Percentiles rank a stretch among this genome's conserved stretches.
phyloP scores from a whole-genome alignment of 2,113 vertebrate genomes.

The Leucosticte australis region DNA sequence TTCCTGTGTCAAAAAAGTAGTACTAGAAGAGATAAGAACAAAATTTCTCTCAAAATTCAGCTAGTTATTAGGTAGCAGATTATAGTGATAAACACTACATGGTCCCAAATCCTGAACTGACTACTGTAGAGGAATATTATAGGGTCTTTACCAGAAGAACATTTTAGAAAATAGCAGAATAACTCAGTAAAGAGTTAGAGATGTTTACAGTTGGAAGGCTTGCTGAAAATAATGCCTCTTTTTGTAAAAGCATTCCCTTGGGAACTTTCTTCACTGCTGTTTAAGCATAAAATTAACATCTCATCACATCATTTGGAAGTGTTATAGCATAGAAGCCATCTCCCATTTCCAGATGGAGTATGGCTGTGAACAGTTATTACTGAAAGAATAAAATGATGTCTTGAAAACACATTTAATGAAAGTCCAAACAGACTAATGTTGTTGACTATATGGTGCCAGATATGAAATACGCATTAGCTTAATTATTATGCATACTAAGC shows the following conservation, averaged over 20 bases:
- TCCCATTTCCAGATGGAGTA: slow-evolving; percentile 49
- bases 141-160: neutral
- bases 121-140: neutral
- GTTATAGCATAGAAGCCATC: neutral
- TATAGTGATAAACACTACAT: neutral
- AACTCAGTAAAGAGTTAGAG: neutral
- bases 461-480: neutral
- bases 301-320: slow-evolving; percentile 39
- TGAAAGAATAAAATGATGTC: slow-evolving; percentile 27
- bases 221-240: neutral
- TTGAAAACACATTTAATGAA: slow-evolving; percentile 45
- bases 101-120: neutral
- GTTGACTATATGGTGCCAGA: neutral
- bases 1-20: neutral
- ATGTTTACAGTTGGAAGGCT: neutral
- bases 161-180: neutral
- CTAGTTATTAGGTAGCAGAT: neutral
- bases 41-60: neutral
- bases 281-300: slow-evolving; percentile 5
- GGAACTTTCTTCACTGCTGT: neutral
- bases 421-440: slow-evolving; percentile 13
- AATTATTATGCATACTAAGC: slow-evolving; percentile 14
- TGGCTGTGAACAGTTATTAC: neutral
- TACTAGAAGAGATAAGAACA: neutral
- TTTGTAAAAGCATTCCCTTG: neutral